Evolutionary conservation across 2,113 vertebrate genomes (phyloP).

Genomic region (Spheniscus mendiculus): DNA sequence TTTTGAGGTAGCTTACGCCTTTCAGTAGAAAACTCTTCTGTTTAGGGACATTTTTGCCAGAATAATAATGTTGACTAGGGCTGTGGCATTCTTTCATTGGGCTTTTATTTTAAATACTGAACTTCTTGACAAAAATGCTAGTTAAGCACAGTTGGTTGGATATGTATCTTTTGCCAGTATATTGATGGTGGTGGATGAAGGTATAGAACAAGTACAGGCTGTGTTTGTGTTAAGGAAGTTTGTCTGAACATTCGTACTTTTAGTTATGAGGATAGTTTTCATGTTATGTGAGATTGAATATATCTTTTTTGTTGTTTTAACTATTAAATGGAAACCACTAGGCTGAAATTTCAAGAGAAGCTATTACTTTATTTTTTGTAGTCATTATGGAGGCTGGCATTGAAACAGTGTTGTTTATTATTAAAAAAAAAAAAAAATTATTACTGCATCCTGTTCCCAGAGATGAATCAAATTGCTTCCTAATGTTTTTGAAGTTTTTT

Average conservation of each 20-base stretch:
- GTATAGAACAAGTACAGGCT: background rate
- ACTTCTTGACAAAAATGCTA: background rate
- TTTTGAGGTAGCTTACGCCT: background rate
- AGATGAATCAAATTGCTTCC: background rate
- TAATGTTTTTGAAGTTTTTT: background rate
- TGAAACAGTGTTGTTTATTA: background rate
- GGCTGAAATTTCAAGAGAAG: background rate
- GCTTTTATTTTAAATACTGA: background rate
- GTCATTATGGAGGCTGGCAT: background rate
- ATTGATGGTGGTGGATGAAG: background rate
- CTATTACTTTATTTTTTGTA: background rate
- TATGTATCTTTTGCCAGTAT: background rate
- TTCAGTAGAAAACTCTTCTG: background rate
- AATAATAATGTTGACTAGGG: background rate
- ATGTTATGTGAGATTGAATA: background rate
- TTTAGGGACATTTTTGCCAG: background rate
- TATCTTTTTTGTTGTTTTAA: background rate
- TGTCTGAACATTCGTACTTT: background rate
- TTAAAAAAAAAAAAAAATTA: background rate
- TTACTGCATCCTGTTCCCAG: background rate
- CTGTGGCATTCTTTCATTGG: background rate
- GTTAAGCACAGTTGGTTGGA: background rate
- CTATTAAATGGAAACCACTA: background rate
- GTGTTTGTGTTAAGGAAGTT: background rate
- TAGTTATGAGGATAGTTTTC: background rate